Evolutionary conservation across 2,797 vertebrate species (phyloP).

Genomic region (Carapus acus): DNA sequence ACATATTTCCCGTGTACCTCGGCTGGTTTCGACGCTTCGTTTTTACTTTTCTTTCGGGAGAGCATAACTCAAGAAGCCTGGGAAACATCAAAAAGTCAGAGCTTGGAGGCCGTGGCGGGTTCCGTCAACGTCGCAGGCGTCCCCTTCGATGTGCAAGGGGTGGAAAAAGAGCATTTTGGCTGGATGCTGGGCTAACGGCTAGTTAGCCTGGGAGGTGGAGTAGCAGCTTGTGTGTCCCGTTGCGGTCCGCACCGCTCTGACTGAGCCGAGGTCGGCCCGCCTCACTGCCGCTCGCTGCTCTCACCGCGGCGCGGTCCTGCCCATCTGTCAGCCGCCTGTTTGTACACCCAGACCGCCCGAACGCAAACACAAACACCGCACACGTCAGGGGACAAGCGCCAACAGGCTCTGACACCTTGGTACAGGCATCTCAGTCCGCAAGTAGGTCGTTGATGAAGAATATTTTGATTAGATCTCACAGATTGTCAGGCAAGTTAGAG

Average conservation of each 20-base stretch:
- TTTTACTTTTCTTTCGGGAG: conserved; percentile 95
- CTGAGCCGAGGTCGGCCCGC: conserved; percentile 4
- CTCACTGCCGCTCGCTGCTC: conserved; percentile 13
- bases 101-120: conserved; percentile 44
- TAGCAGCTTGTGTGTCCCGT: conserved; percentile 21
- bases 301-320: conserved; percentile 16
- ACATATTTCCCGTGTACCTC: conserved; percentile 98
- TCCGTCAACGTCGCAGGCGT: conserved; percentile 30
- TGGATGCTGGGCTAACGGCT: conserved; percentile 32
- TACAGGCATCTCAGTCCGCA: too few relatives aligned
- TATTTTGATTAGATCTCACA: too few relatives aligned
- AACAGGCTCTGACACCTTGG: too few relatives aligned
- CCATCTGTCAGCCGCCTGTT: not conserved
- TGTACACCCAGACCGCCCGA: not conserved
- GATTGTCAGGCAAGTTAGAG: not conserved
- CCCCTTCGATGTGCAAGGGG: conserved; percentile 26
- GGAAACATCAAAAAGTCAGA: conserved; percentile 49
- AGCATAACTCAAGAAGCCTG: conserved; percentile 78
- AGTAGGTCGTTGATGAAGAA: too few relatives aligned
- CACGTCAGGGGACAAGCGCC: not conserved
- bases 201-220: conserved; percentile 45
- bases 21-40: conserved; percentile 90
- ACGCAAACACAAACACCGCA: not conserved
- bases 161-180: conserved; percentile 48
- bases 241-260: conserved; percentile 22